A percentile compares a stretch with the other conserved stretches of the same genome.
These are phyloP conservation scores for Argyrosomus regius DNA, from an alignment of 2,797 vertebrate species.

Conservation along the genomic window DNA sequence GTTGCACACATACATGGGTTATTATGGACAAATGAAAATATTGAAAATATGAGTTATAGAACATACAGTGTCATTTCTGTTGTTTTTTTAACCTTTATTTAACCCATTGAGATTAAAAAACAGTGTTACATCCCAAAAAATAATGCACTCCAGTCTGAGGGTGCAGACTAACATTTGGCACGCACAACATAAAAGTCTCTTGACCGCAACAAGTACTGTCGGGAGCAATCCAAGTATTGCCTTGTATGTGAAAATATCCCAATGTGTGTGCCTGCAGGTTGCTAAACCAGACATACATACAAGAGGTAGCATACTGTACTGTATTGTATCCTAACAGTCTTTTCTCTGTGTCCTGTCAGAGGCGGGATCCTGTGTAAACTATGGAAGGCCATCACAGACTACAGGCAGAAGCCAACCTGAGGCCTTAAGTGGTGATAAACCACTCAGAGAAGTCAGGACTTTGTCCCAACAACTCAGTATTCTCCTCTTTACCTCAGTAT, in stretches of 20 bases:
- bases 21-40: neutral
- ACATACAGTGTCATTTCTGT: neutral
- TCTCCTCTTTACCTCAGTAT: slow-evolving; percentile 87
- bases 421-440: slow-evolving; percentile 60
- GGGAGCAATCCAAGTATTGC: too few relatives aligned
- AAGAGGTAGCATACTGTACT: too few relatives aligned
- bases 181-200: too few relatives aligned
- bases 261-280: too few relatives aligned
- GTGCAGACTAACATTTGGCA: too few relatives aligned
- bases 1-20: neutral
- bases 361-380: slow-evolving; percentile 95
- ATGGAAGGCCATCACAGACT: slow-evolving; percentile 95
- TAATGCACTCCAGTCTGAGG: too few relatives aligned
- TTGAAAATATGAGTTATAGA: neutral
- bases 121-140: too few relatives aligned
- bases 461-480: slow-evolving; percentile 55
- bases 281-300: too few relatives aligned
- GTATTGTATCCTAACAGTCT: slow-evolving; percentile 1
- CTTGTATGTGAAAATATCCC: too few relatives aligned
- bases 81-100: neutral
- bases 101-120: too few relatives aligned
- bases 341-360: slow-evolving; percentile 78
- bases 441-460: slow-evolving; percentile 46
- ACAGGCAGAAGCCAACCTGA: slow-evolving; percentile 89
- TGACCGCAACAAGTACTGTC: too few relatives aligned